Conservation (phyloP, 2,113 vertebrate genomes). For the Quiscalus mexicanus region DNA sequence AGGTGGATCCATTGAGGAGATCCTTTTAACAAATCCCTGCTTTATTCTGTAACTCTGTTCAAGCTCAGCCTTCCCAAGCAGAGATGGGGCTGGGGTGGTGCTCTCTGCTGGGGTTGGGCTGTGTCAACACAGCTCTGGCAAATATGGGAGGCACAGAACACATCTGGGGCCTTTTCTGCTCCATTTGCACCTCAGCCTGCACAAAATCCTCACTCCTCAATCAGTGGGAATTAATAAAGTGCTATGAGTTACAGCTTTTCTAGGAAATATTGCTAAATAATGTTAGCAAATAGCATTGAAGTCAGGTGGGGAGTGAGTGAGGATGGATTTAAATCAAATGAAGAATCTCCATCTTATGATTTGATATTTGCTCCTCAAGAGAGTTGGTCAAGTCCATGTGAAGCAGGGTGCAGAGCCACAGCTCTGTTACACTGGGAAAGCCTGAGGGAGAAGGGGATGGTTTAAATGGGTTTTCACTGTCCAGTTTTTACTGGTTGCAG, state of each 20-base stretch:
- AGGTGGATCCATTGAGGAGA: neutral
- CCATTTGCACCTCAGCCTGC: fast-evolving
- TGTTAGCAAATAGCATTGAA: neutral
- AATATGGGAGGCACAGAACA: fast-evolving
- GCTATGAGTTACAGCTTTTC: fast-evolving
- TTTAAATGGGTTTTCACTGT: neutral
- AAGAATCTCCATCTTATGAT: neutral
- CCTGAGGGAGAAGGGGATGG: neutral
- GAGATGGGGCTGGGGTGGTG: neutral
- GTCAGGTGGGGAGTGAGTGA: neutral
- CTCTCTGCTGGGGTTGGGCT: neutral
- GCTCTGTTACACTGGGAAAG: neutral
- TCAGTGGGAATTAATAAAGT: neutral
- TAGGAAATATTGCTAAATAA: neutral
- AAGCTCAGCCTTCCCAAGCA: neutral
- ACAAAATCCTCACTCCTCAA: neutral
- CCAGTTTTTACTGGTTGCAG: neutral
- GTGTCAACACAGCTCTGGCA: neutral
- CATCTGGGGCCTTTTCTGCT: neutral
- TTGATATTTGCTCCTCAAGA: neutral
- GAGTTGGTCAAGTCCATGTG: neutral
- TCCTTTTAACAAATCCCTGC: neutral
- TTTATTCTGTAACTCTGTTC: neutral
- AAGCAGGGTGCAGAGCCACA: neutral
- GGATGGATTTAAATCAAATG: neutral